Percentiles rank a stretch among this genome's conserved stretches.
These are phyloP conservation scores for Dorcus parallelipipedus DNA, from an alignment of 2,888 invertebrate genomes.

Conservation along the genomic window DNA sequence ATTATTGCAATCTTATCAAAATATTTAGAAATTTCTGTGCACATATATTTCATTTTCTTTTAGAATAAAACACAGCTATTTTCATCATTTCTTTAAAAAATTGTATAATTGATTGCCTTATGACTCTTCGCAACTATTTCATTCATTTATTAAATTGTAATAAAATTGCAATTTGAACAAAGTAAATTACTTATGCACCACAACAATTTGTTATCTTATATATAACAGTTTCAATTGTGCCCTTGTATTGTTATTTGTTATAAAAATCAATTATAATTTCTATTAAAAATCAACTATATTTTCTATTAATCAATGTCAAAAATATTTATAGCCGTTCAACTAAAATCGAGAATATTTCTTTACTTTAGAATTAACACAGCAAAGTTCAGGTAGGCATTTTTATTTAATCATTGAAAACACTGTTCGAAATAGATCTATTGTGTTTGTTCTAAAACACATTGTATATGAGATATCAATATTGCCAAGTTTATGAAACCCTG, in stretches of 20 bases:
- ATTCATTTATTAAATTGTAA: slow-evolving; percentile 24
- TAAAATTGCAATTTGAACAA: slow-evolving; percentile 42
- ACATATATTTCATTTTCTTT: slow-evolving; percentile 39
- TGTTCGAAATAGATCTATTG: too few relatives aligned
- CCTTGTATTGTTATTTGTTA: slow-evolving; percentile 42
- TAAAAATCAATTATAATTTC: slow-evolving; percentile 6
- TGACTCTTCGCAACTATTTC: slow-evolving; percentile 30
- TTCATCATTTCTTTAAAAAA: slow-evolving; percentile 35
- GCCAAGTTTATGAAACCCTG: too few relatives aligned
- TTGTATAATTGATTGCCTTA: slow-evolving; percentile 47
- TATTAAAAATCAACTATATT: slow-evolving; percentile 25
- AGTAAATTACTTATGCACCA: slow-evolving; percentile 38
- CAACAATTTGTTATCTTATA: slow-evolving; percentile 43
- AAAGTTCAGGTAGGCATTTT: too few relatives aligned
- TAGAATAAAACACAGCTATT: slow-evolving; percentile 49
- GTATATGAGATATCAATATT: too few relatives aligned
- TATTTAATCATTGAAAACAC: too few relatives aligned
- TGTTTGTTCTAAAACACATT: too few relatives aligned
- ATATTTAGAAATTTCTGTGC: slow-evolving; percentile 46
- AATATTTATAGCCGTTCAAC: slow-evolving; percentile 25
- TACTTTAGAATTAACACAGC: not conserved
- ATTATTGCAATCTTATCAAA: slow-evolving; percentile 50
- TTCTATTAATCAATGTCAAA: slow-evolving; percentile 19
- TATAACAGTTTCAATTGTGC: slow-evolving; percentile 48
- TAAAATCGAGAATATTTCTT: slow-evolving; percentile 24